Evolutionary conservation across 2,888 invertebrate species (phyloP), one percentile per base, ranked within the genome.

Genomic region (Phalera bucephala): DNA sequence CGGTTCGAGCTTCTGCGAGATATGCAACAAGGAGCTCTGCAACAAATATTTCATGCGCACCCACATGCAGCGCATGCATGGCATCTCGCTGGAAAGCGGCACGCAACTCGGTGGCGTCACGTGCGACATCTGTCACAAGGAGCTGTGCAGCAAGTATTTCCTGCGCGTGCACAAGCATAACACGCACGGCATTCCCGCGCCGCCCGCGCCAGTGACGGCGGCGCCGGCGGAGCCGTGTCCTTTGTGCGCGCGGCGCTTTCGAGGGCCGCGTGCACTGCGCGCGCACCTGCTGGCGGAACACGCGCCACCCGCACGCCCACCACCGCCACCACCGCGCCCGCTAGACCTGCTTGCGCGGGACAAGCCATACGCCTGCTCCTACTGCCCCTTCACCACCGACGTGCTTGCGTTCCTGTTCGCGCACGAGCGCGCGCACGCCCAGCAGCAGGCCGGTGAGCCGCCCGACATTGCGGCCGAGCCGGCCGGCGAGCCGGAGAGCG

Each of bases 11-110:
- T 97, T 97, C 79, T 99, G 99, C 78, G 98, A 98, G 77, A 97
- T 99, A 50, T 99, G 99, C 86, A 98, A 99, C 90, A 99, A 99
- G 84, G 98, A 99, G 86, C 90, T 99, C 59, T 99, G 99, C 91
- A 99, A 99, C 91, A 99, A 99, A 83, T 99, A 99, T 80, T 99
- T 99, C 84, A 97, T 99, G 95, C 97, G 99, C 79, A 99, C 99
- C 1, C 99, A 99, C 90, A 99, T 99, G 97, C 95, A 98, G 74
- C 94, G 98, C 75, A 99, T 99, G 97, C 99, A 97, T 81, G 97
- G 97, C 27, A 97, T 97, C 63, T 96, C 97, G 73, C 94, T 97
- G 31, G 97, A 97, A 81, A 96, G 96, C 68, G 97, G 96, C 11
- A 95, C 97, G 20, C 96, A 96, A 76, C 95, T 97, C 22, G 97